phyloP scores from a whole-genome alignment of 1,140 invertebrate genomes.

The Lineus longissimus region DNA sequence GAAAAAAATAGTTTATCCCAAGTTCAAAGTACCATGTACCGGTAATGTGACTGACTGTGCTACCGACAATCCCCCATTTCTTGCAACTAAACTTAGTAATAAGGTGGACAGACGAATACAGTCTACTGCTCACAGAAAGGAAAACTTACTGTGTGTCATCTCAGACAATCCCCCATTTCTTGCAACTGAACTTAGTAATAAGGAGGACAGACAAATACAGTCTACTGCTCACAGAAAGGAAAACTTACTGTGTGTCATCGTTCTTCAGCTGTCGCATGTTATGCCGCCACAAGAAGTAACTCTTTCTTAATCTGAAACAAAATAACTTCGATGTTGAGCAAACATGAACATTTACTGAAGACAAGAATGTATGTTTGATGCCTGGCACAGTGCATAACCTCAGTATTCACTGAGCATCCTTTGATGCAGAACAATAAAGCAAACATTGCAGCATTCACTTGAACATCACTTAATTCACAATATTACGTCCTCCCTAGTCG shows the following conservation, averaged over 20 bases:
- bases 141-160: slow-evolving; percentile 36
- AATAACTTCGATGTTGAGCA: not conserved
- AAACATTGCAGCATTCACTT: too few species aligned
- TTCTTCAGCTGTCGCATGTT: slow-evolving; percentile 39
- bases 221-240: not conserved
- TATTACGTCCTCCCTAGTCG: too few species aligned
- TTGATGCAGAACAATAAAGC: too few species aligned
- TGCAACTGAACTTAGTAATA: not conserved
- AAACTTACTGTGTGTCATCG: slow-evolving; percentile 36
- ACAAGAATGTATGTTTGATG: too few species aligned
- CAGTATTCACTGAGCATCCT: too few species aligned
- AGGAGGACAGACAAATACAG: slow-evolving; percentile 6
- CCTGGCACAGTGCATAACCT: too few species aligned
- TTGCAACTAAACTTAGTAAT: not conserved
- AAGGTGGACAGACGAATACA: slow-evolving; percentile 5
- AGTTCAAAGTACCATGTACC: not conserved
- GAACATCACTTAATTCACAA: too few species aligned
- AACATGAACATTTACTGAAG: not conserved
- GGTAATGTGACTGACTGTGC: not conserved
- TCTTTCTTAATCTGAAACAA: slow-evolving; percentile 38
- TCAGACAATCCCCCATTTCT: not conserved
- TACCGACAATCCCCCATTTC: not conserved
- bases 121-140: not conserved
- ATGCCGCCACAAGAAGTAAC: slow-evolving; percentile 43
- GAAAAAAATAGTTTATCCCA: not conserved